A percentile compares a stretch with the other conserved stretches of the same genome.
Conservation (phyloP, 2,797 vertebrate genomes). For the Falco columbarius region DNA sequence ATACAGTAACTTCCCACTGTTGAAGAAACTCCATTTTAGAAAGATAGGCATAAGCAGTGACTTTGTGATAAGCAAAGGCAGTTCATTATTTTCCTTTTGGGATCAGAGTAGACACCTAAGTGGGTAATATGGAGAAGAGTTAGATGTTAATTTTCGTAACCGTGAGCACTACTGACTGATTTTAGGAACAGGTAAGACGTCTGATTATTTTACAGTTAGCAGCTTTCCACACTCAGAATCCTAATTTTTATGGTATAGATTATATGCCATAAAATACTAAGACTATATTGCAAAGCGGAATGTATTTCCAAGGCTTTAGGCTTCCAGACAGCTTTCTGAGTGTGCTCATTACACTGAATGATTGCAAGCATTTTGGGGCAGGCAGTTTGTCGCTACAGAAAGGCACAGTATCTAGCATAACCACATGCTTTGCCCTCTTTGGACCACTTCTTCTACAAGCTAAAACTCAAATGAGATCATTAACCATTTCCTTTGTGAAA, state of each 20-base stretch:
- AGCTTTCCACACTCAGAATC: background rate
- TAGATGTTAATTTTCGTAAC: background rate
- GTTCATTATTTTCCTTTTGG: background rate
- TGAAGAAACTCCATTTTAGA: background rate
- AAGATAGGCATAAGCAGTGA: background rate
- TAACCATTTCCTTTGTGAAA: background rate
- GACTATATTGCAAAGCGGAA: background rate
- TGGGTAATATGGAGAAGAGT: background rate
- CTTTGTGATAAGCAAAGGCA: background rate
- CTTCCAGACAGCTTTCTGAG: background rate
- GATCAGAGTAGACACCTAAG: background rate
- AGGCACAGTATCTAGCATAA: background rate
- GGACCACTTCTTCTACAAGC: background rate
- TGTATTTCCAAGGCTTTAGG: background rate
- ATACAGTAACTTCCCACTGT: background rate
- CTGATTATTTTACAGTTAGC: background rate
- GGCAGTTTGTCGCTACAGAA: background rate
- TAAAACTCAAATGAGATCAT: background rate
- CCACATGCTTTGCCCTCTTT: background rate
- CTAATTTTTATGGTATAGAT: background rate
- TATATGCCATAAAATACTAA: background rate
- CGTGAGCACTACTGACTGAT: background rate
- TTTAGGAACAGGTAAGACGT: background rate
- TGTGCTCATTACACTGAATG: background rate
- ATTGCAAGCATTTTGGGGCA: background rate